Evolutionary conservation across 1,140 invertebrate genomes (phyloP).

Genomic region (Elymnias hypermnestra): DNA sequence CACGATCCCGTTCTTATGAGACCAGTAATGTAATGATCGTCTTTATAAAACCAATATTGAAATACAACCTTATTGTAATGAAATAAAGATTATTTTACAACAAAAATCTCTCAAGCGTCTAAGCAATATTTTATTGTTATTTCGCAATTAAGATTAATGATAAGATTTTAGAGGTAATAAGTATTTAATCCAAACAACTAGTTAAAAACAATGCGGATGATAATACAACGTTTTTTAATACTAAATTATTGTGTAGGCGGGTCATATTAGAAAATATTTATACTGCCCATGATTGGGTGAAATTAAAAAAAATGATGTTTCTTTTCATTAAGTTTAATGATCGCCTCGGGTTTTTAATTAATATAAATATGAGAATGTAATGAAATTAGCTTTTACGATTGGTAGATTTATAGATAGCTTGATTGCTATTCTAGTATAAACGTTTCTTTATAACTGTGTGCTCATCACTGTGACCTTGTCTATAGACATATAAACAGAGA

Average conservation of each 20-base stretch:
- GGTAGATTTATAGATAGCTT: not conserved
- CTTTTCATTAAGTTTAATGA: constrained; percentile 6
- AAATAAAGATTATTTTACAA: constrained; percentile 34
- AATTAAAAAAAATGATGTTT: constrained; percentile 9
- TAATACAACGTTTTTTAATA: constrained; percentile 49
- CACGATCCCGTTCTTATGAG: constrained; percentile 68
- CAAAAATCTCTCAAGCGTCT: constrained; percentile 19
- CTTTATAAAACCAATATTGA: constrained; percentile 35
- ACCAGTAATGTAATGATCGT: constrained; percentile 56
- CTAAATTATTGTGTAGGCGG: constrained; percentile 47
- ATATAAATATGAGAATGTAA: not conserved
- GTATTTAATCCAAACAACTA: constrained; percentile 69
- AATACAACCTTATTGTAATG: constrained; percentile 40
- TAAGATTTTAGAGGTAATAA: constrained; percentile 66
- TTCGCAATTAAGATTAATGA: constrained; percentile 73
- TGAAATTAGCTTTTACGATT: constrained; percentile 2
- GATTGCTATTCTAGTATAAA: not conserved
- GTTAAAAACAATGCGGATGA: constrained; percentile 55
- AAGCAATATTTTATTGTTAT: constrained; percentile 72
- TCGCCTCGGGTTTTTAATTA: constrained; percentile 9
- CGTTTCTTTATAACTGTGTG: too few species aligned
- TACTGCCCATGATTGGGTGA: constrained; percentile 1
- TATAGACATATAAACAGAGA: too few species aligned
- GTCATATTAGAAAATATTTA: constrained; percentile 7
- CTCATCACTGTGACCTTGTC: too few species aligned